phyloP scores from a whole-genome alignment of 2,888 invertebrate genomes.

The Drosophila ezoana region DNA sequence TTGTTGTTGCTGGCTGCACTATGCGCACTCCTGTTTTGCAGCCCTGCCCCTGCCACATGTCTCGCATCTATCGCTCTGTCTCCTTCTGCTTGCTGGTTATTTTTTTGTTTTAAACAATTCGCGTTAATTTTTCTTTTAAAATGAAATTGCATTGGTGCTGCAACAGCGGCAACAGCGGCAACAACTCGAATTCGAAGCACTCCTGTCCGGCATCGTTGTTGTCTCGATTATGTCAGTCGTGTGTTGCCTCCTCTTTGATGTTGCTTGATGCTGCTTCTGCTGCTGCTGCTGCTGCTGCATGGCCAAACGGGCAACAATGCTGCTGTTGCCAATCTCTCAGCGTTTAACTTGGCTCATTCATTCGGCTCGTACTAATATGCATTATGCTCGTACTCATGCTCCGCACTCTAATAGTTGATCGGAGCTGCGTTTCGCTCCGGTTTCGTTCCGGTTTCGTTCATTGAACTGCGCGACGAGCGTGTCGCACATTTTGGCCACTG shows the following conservation, averaged over 20 bases:
- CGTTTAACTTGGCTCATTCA: slow-evolving; percentile 57
- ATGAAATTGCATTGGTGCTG: slow-evolving; percentile 70
- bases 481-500: slow-evolving; percentile 59
- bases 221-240: slow-evolving; percentile 76
- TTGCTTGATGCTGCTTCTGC: slow-evolving; percentile 48
- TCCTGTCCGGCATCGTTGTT: slow-evolving; percentile 56
- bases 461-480: slow-evolving; percentile 60
- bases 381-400: slow-evolving; percentile 6
- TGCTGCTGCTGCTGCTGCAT: slow-evolving; percentile 2
- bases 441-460: slow-evolving; percentile 48
- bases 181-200: slow-evolving; percentile 35
- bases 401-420: slow-evolving; percentile 28
- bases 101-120: slow-evolving; percentile 77
- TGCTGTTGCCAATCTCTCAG: slow-evolving; percentile 41
- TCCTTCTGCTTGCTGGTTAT: slow-evolving; percentile 51
- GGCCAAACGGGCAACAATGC: too few relatives aligned
- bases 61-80: slow-evolving; percentile 7
- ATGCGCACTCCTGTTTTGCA: slow-evolving; percentile 55
- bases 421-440: slow-evolving; percentile 16
- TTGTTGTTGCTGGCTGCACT: slow-evolving; percentile 52
- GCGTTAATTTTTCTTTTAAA: slow-evolving; percentile 79
- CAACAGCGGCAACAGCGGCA: slow-evolving; percentile 26
- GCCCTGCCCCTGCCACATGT: slow-evolving; percentile 7
- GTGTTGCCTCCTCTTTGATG: slow-evolving; percentile 77
- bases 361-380: slow-evolving; percentile 49